A percentile compares a stretch with the other conserved stretches of the same genome.
Evolutionary conservation across 2,888 invertebrate genomes (phyloP).

Genomic region (Leptogaster cylindrica): DNA sequence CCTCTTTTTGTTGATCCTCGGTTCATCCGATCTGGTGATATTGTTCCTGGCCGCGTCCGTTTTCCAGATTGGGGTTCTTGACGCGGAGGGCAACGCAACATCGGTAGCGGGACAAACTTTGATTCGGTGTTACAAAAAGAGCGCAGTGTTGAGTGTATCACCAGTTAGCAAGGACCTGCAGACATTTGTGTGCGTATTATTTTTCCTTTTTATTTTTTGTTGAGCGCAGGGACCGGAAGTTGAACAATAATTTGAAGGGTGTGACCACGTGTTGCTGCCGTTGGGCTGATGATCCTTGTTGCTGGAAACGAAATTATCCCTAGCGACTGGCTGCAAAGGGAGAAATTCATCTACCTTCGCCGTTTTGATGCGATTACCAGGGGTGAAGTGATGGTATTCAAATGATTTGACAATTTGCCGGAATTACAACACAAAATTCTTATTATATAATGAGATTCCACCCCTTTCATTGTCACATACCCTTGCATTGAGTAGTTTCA

Average conservation of each 20-base stretch:
- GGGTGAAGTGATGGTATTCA: constrained; percentile 41
- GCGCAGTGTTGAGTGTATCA: no score
- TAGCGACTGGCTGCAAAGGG: neutral
- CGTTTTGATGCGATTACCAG: constrained; percentile 35
- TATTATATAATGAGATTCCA: constrained; percentile 24
- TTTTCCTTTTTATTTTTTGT: no score
- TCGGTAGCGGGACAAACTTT: neutral
- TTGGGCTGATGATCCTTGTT: no score
- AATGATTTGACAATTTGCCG: constrained; percentile 46
- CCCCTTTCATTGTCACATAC: no score
- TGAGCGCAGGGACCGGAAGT: constrained; percentile 43
- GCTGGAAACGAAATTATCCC: no score
- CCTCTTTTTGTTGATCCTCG: neutral
- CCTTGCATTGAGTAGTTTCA: no score
- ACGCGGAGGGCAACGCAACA: no score
- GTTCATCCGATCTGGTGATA: constrained; percentile 1
- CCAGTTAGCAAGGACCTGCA: neutral
- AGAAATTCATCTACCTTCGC: constrained; percentile 9
- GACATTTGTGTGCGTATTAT: constrained; percentile 12
- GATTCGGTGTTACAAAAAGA: neutral
- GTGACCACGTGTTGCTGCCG: constrained; percentile 48
- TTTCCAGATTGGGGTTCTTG: no score
- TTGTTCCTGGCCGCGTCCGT: no score
- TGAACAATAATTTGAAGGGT: constrained; percentile 49
- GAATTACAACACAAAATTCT: constrained; percentile 20